Evolutionary conservation across 2,888 invertebrate genomes (phyloP), one percentile per base, ranked within the genome.

Genomic region (Laspeyria flexula): DNA sequence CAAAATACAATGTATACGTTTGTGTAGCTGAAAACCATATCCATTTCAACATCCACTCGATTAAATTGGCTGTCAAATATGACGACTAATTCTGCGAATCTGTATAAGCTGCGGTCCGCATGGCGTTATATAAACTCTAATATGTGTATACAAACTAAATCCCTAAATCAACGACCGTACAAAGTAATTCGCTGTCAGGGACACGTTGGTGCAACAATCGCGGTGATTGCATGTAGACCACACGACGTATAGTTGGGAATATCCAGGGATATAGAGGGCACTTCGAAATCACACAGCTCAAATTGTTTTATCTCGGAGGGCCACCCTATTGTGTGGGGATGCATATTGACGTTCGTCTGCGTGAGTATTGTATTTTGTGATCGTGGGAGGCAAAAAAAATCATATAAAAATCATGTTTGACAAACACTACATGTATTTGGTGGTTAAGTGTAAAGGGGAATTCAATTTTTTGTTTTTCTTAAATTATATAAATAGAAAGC

Each of bases 251-350:
- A 31, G 40, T 40, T 34, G 23, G 25, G 29, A 44, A 29, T 43
- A 37, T 25, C 21, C 25, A 39, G 33, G 49, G 54, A 34, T 25
- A 56, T 47, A 29, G 41, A 52, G 58, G 37, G 65, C 48, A 48
- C 65, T 57, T 52, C 40, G 45, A 40, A 55, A 60, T 52, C 51
- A 54, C 39, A 29, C 52, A 27, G 30, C 25, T 54, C 37, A 62
- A 65, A 60, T 60, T 56, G 55, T 60, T 56, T 58, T 68, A 62
- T 55, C 49, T 37, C 37, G 1, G 41, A 37, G 31, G 39, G 40
- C 35, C 43, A 43, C 33, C 34, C 46, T 39, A 39, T 33, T 18
- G n/a, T 34, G 41, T 16, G 25, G 10, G 39, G 15, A 31, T 43
- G 16, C 12, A 21, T 38, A 41, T 29, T 44, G 41, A 23, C 21